Conservation (phyloP, 2,797 vertebrate genomes). For the Coregonus suidteri region DNA sequence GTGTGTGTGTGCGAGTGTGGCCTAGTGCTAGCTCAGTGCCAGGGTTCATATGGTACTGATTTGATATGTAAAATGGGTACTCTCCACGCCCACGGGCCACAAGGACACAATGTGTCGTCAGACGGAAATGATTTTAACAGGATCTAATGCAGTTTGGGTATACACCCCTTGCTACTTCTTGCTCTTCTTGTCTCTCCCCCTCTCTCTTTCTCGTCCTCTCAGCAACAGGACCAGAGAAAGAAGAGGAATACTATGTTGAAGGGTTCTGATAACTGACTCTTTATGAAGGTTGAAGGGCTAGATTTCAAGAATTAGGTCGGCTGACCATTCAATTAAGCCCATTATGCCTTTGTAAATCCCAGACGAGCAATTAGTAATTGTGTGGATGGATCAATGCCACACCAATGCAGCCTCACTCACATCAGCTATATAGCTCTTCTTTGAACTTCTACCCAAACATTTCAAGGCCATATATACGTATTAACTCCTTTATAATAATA, state of each 20-base stretch:
- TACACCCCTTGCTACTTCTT: background rate
- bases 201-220: background rate
- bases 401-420: background rate
- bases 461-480: no score
- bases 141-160: background rate
- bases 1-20: no score
- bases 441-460: no score
- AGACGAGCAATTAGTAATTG: background rate
- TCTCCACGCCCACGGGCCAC: background rate
- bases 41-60: constrained; percentile 8
- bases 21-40: background rate
- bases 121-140: background rate
- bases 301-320: background rate
- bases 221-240: background rate
- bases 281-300: background rate
- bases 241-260: background rate
- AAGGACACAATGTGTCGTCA: background rate
- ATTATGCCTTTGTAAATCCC: no score
- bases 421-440: background rate
- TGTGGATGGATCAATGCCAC: background rate
- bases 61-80: background rate
- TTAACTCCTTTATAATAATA: no score
- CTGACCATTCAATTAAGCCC: background rate
- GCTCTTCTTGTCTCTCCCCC: constrained; percentile 20
- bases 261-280: background rate